Evolutionary conservation across 2,888 invertebrate species (phyloP).

Genomic region (Folsomia candida): DNA sequence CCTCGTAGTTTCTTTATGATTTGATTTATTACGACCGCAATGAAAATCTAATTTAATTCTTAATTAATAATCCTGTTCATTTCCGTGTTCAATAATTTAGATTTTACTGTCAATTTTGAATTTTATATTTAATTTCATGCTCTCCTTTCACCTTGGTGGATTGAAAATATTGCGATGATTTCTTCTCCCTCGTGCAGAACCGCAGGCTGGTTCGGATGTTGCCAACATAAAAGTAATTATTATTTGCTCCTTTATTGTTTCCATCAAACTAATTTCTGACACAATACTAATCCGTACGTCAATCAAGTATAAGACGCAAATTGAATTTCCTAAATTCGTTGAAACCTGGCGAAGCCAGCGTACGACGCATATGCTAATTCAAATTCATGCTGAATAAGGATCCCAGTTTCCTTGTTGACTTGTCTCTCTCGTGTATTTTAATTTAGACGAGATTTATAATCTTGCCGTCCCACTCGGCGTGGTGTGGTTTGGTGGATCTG

Average conservation of each 20-base stretch:
- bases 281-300: neutral
- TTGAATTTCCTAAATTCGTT: neutral
- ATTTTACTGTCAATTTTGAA: neutral
- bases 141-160: no score
- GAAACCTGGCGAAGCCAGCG: no score
- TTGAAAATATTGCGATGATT: no score
- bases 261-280: neutral
- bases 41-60: neutral
- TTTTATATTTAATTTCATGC: slow-evolving; percentile 3
- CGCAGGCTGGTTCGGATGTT: slow-evolving; percentile 59
- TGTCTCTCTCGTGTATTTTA: no score
- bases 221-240: slow-evolving; percentile 53
- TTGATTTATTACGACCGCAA: neutral
- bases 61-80: neutral
- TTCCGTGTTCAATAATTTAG: neutral
- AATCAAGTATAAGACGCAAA: neutral
- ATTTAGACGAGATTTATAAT: no score
- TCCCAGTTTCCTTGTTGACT: no score
- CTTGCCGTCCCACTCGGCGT: no score
- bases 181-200: slow-evolving; percentile 52
- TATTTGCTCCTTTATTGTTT: neutral
- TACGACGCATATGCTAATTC: no score
- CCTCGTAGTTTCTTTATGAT: no score
- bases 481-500: neutral
- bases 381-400: no score